Conservation (phyloP, 1,140 invertebrate species). For the Chironomus striatipennis region DNA sequence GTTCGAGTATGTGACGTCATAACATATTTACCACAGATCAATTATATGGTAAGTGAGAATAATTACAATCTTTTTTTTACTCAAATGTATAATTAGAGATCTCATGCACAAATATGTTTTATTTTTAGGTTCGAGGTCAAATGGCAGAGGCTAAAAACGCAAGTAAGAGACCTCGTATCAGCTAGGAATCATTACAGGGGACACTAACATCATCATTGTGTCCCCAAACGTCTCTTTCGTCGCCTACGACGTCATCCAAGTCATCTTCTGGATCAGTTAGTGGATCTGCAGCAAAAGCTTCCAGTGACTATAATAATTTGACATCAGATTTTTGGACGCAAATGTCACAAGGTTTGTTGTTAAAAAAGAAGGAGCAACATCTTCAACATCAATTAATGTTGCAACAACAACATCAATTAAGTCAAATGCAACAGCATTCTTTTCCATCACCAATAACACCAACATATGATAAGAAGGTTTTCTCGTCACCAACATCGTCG, state of each 20-base stretch:
- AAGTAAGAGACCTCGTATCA: constrained; percentile 36
- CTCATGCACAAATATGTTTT: neutral
- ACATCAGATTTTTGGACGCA: neutral
- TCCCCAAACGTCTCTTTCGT: constrained; percentile 26
- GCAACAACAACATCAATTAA: constrained; percentile 26
- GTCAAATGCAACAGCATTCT: constrained; percentile 27
- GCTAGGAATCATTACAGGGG: constrained; percentile 42
- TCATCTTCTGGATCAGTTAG: neutral
- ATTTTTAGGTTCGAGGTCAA: constrained; percentile 28
- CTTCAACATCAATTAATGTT: constrained; percentile 31
- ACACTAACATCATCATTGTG: constrained; percentile 33
- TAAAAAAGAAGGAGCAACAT: constrained; percentile 29
- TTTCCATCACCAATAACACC: constrained; percentile 26
- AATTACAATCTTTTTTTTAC: constrained; percentile 35
- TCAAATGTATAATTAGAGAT: neutral
- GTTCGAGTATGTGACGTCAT: constrained; percentile 73
- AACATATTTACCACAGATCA: constrained; percentile 76
- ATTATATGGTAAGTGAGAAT: constrained; percentile 55
- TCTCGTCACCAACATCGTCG: constrained; percentile 30
- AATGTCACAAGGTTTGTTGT: constrained; percentile 26
- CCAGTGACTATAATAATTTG: constrained; percentile 2
- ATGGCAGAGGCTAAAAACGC: constrained; percentile 34
- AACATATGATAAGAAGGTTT: constrained; percentile 28
- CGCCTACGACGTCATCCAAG: constrained; percentile 14
- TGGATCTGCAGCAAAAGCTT: constrained; percentile 24